Evolutionary conservation across 2,888 invertebrate genomes (phyloP).

Genomic region (Clanis bilineata): DNA sequence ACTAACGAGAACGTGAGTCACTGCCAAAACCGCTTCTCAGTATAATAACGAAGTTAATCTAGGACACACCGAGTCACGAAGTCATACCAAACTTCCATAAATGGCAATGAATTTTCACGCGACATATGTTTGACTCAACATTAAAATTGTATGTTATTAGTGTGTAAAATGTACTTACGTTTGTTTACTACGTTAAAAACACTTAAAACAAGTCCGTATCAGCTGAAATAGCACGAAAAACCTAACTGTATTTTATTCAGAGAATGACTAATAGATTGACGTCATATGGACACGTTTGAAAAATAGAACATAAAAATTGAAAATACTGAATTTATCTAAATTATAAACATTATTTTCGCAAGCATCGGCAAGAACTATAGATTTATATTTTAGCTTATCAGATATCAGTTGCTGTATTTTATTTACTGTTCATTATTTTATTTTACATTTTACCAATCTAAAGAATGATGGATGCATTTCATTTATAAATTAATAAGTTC

Average conservation of each 20-base stretch:
- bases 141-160: neutral
- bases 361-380: no score
- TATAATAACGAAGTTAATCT: constrained; percentile 46
- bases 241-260: constrained; percentile 17
- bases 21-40: constrained; percentile 47
- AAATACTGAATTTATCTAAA: neutral
- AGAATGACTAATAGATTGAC: constrained; percentile 35
- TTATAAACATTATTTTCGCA: no score
- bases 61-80: constrained; percentile 57
- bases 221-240: constrained; percentile 7
- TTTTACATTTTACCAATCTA: no score
- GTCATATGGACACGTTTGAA: constrained; percentile 12
- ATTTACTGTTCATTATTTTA: no score
- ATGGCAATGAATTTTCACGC: constrained; percentile 52
- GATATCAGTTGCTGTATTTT: no score
- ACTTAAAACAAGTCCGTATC: constrained; percentile 7
- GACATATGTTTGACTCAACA: constrained; percentile 44
- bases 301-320: neutral
- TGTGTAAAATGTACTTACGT: constrained; percentile 35
- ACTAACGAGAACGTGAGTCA: constrained; percentile 60
- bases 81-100: constrained; percentile 56
- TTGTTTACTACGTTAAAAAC: constrained; percentile 19
- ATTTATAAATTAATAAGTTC: no score
- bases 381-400: no score
- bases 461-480: no score